Evolutionary conservation across 1,140 invertebrate species (phyloP).

Genomic region (Protaetia brevitarsis): DNA sequence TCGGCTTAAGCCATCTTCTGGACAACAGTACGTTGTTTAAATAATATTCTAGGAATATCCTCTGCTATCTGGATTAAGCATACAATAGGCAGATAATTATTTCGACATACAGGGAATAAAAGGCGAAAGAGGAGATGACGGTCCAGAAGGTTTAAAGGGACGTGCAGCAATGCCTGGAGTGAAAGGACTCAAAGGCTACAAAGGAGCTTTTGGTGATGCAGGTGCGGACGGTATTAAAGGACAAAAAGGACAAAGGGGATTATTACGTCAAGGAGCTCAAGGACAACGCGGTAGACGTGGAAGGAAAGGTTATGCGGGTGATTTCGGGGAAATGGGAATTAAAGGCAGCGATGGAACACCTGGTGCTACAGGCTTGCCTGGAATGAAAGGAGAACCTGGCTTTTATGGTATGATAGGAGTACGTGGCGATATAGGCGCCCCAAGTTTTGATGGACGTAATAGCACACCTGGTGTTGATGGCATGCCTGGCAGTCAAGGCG

Average conservation of each 20-base stretch:
- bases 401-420: constrained; percentile 46
- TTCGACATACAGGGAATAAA: constrained; percentile 24
- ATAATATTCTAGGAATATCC: no score
- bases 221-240: constrained; percentile 68
- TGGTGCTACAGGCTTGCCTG: constrained; percentile 56
- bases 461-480: constrained; percentile 56
- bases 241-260: constrained; percentile 50
- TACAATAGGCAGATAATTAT: no score
- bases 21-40: no score
- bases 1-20: no score
- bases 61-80: no score
- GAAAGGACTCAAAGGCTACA: constrained; percentile 51
- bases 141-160: constrained; percentile 53
- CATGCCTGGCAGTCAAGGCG: constrained; percentile 67
- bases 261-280: constrained; percentile 50
- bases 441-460: constrained; percentile 57
- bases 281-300: constrained; percentile 58
- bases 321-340: constrained; percentile 46
- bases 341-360: constrained; percentile 52
- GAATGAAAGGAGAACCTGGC: constrained; percentile 51
- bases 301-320: constrained; percentile 49
- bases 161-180: constrained; percentile 44
- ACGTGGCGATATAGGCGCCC: constrained; percentile 49
- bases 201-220: constrained; percentile 59
- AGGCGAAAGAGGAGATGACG: constrained; percentile 55